These are phyloP conservation scores for Ptilonorhynchus violaceus DNA, from an alignment of 2,113 vertebrate genomes.

Conservation along the genomic window DNA sequence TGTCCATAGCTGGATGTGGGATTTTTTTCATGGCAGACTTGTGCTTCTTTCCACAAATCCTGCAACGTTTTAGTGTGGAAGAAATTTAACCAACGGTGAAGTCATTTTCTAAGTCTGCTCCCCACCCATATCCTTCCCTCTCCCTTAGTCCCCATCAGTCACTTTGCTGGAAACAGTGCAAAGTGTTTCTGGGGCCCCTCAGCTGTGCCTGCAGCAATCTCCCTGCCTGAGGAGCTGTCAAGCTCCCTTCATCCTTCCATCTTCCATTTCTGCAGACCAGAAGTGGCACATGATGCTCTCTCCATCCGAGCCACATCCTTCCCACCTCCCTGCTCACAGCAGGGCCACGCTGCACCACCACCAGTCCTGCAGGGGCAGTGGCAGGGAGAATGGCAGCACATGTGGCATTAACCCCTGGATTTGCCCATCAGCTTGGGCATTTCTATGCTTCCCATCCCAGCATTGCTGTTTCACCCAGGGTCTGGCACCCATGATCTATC, in stretches of 20 bases:
- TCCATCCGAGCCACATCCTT: not conserved
- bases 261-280: not conserved
- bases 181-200: not conserved
- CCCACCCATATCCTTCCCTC: not conserved
- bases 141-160: not conserved
- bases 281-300: not conserved
- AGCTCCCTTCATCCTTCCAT: not conserved
- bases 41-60: not conserved
- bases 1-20: not conserved
- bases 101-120: not conserved
- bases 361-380: not conserved
- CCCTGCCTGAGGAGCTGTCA: not conserved
- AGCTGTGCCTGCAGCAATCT: not conserved
- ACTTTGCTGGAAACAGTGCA: not conserved
- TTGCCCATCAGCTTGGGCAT: not conserved
- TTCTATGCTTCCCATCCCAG: not conserved
- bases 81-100: not conserved
- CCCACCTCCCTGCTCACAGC: not conserved
- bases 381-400: not conserved
- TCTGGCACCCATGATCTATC: not conserved
- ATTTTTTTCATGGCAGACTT: not conserved
- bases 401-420: not conserved
- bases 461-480: not conserved
- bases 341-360: fast-evolving
- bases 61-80: not conserved